These are phyloP conservation scores for Paedocypris micromegethes DNA, from an alignment of 2,797 vertebrate genomes.

Conservation along the genomic window DNA sequence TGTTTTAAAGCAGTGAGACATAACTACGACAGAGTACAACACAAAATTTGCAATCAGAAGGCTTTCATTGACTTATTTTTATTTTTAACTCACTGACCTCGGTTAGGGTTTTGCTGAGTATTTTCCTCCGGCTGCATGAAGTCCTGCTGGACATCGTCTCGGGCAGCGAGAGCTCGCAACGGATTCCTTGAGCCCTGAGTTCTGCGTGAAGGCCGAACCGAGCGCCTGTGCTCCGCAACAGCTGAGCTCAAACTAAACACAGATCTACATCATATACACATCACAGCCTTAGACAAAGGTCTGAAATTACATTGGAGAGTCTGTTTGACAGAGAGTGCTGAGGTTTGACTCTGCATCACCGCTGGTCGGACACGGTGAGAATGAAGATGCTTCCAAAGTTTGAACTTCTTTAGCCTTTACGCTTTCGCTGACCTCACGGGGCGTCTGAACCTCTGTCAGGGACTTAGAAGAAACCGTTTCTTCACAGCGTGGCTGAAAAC, in stretches of 20 bases:
- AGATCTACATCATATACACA: slow-evolving; percentile 22
- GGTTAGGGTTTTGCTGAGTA: slow-evolving; percentile 12
- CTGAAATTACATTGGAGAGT: slow-evolving; percentile 64
- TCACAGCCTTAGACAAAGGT: not conserved
- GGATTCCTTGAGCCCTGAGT: slow-evolving; percentile 77
- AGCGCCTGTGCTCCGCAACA: slow-evolving; percentile 70
- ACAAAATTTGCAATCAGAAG: no score
- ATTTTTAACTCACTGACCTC: slow-evolving; percentile 50
- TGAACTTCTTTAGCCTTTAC: slow-evolving; percentile 48
- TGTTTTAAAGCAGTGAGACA: no score
- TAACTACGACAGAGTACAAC: no score
- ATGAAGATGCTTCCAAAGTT: slow-evolving; percentile 32
- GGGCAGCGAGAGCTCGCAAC: slow-evolving; percentile 69
- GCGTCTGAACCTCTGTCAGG: slow-evolving; percentile 1
- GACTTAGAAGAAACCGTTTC: slow-evolving; percentile 2
- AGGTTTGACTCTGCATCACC: slow-evolving; percentile 62
- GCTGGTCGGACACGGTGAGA: slow-evolving; percentile 24
- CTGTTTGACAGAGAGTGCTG: slow-evolving; percentile 65
- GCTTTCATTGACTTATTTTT: no score
- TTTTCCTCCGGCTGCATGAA: slow-evolving; percentile 64
- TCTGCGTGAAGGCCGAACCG: slow-evolving; percentile 70
- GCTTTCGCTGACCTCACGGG: slow-evolving; percentile 9
- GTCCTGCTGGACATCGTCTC: slow-evolving; percentile 72
- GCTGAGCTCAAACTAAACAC: slow-evolving; percentile 66
- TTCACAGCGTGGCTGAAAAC: slow-evolving; percentile 17